A percentile compares a stretch with the other conserved stretches of the same genome.
Evolutionary conservation across 2,797 vertebrate species (phyloP).

Genomic region (Simalia tracyae): DNA sequence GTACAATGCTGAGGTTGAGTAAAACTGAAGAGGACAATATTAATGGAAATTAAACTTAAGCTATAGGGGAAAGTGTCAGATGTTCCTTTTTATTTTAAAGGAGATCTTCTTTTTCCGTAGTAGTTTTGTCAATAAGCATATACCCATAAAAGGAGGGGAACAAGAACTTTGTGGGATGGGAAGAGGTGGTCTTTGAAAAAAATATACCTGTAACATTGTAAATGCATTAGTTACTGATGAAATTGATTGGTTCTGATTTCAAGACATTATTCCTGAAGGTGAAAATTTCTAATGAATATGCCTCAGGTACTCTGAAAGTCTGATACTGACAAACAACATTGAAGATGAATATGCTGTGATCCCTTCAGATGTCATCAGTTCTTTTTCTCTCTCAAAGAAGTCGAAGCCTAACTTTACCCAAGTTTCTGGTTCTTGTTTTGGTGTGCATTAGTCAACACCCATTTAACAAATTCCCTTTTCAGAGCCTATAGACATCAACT

Average conservation of each 20-base stretch:
- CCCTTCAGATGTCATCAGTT: neutral
- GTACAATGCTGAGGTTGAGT: neutral
- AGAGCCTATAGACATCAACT: slow-evolving; percentile 38
- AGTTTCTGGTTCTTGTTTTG: neutral
- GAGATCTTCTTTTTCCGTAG: neutral
- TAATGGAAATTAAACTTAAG: slow-evolving; percentile 9
- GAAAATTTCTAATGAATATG: neutral
- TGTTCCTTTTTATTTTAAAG: neutral
- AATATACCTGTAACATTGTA: neutral
- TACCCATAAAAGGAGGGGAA: slow-evolving; percentile 13
- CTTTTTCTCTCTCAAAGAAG: neutral
- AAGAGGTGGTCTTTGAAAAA: neutral
- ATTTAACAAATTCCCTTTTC: slow-evolving; percentile 6
- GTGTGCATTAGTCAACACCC: neutral
- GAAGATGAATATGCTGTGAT: neutral
- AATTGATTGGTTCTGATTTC: neutral
- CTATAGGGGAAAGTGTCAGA: neutral
- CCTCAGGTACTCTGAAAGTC: neutral
- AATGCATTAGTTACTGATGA: neutral
- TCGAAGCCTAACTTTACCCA: neutral
- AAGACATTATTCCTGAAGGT: neutral
- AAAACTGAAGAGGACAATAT: neutral
- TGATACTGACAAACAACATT: slow-evolving; percentile 1
- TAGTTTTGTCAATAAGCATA: slow-evolving; percentile 16
- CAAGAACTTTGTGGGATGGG: neutral